phyloP scores from a whole-genome alignment of 2,888 invertebrate genomes.

The Plusia festucae region DNA sequence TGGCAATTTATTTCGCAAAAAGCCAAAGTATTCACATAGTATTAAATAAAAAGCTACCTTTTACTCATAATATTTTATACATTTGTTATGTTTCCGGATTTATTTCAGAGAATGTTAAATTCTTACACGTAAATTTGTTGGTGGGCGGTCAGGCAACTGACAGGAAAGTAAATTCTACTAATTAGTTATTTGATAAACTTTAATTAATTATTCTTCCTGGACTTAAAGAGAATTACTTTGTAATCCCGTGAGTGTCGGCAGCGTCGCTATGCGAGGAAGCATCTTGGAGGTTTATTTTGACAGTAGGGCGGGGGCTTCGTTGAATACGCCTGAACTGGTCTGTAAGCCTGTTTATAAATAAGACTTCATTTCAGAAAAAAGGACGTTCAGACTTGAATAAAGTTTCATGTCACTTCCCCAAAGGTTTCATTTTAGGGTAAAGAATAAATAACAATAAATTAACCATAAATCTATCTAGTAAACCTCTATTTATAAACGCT shows the following conservation, averaged over 20 bases:
- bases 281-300: constrained; percentile 10
- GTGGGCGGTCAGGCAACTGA: constrained; percentile 1
- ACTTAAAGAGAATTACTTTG: not conserved
- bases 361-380: constrained; percentile 6
- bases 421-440: not conserved
- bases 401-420: not conserved
- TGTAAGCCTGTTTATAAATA: constrained; percentile 18
- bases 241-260: constrained; percentile 11
- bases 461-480: not conserved
- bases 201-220: not conserved
- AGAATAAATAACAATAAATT: not conserved
- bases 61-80: not conserved
- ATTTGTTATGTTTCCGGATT: constrained; percentile 8
- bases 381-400: not conserved
- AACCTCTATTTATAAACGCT: too few relatives aligned
- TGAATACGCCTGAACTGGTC: not conserved
- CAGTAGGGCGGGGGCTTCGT: constrained; percentile 10
- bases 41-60: not conserved
- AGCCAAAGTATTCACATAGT: not conserved
- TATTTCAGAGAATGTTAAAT: constrained; percentile 18
- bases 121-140: constrained; percentile 13
- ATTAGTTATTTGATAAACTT: not conserved
- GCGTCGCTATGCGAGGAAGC: not conserved
- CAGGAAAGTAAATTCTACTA: constrained; percentile 12
- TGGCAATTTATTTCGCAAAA: not conserved